Percentiles rank a stretch among this genome's conserved stretches.
phyloP scores from a whole-genome alignment of 2,888 invertebrate species.

The Xanthorhoe designata region DNA sequence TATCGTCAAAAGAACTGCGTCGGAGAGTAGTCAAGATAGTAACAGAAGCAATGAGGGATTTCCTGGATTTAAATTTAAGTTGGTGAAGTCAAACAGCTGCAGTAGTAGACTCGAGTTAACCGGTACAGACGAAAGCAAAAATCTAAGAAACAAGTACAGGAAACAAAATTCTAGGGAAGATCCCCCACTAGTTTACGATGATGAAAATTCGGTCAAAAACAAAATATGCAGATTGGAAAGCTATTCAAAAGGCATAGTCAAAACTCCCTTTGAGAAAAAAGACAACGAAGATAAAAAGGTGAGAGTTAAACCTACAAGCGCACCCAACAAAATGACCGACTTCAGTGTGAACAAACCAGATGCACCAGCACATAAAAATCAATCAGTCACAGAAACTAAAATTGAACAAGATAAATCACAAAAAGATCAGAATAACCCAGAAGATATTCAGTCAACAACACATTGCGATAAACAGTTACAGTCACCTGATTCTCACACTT shows the following conservation, averaged over 20 bases:
- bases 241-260: conserved; percentile 78
- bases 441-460: conserved; percentile 47
- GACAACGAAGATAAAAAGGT: conserved; percentile 62
- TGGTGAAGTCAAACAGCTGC: conserved; percentile 94
- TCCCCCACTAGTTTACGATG: conserved; percentile 75
- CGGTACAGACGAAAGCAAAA: conserved; percentile 87
- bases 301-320: conserved; percentile 49
- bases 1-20: conserved; percentile 53
- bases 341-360: conserved; percentile 49
- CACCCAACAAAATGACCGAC: conserved; percentile 43
- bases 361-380: conserved; percentile 44
- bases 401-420: conserved; percentile 49
- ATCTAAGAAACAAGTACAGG: conserved; percentile 74
- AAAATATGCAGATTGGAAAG: conserved; percentile 82
- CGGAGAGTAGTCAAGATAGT: conserved; percentile 61
- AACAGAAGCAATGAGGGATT: conserved; percentile 72
- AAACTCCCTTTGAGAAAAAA: conserved; percentile 76
- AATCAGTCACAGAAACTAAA: conserved; percentile 40
- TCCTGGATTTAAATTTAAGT: conserved; percentile 91
- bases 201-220: conserved; percentile 82
- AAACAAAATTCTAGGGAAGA: conserved; percentile 73
- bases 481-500: conserved; percentile 63
- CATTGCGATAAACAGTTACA: conserved; percentile 57
- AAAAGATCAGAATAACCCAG: conserved; percentile 48
- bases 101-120: conserved; percentile 93